Evolutionary conservation across 2,797 vertebrate genomes (phyloP).

Genomic region (Sebastes miniatus): DNA sequence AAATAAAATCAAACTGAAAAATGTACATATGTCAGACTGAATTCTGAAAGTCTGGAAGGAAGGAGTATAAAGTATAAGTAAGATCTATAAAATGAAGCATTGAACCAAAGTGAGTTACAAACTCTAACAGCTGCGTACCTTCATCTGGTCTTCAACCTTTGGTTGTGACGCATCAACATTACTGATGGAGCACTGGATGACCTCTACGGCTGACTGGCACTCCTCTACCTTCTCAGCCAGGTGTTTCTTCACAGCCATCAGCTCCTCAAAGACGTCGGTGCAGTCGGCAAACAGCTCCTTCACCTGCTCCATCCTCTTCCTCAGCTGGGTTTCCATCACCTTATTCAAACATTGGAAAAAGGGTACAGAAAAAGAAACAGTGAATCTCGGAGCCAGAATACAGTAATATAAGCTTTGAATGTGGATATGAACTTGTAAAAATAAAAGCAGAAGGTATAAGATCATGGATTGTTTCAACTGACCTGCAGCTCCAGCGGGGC

Average conservation of each 20-base stretch:
- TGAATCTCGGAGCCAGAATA: background rate
- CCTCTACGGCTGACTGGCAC: constrained; percentile 67
- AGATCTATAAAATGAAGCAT: too few species aligned
- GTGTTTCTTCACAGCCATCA: constrained; percentile 77
- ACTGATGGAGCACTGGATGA: constrained; percentile 64
- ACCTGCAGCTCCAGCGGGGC: constrained; percentile 94
- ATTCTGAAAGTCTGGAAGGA: background rate
- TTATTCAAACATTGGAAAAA: background rate
- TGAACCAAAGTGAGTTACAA: background rate
- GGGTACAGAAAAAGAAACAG: background rate
- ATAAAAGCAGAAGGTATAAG: background rate
- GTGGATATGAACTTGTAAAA: rapidly evolving
- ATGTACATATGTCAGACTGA: background rate
- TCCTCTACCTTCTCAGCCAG: constrained; percentile 72
- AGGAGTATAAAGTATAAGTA: too few species aligned
- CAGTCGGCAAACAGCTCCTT: constrained; percentile 81
- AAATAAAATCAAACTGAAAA: background rate
- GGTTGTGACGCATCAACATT: constrained; percentile 48
- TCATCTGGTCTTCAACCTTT: constrained; percentile 55
- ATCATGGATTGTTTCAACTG: background rate
- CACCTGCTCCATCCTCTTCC: constrained; percentile 83
- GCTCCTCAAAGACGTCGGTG: constrained; percentile 81
- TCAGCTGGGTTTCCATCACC: constrained; percentile 83
- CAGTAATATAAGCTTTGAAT: too few species aligned
- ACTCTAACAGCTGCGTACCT: constrained; percentile 52